Evolutionary conservation across 2,113 vertebrate genomes (phyloP).

Genomic region (Corapipo altera): DNA sequence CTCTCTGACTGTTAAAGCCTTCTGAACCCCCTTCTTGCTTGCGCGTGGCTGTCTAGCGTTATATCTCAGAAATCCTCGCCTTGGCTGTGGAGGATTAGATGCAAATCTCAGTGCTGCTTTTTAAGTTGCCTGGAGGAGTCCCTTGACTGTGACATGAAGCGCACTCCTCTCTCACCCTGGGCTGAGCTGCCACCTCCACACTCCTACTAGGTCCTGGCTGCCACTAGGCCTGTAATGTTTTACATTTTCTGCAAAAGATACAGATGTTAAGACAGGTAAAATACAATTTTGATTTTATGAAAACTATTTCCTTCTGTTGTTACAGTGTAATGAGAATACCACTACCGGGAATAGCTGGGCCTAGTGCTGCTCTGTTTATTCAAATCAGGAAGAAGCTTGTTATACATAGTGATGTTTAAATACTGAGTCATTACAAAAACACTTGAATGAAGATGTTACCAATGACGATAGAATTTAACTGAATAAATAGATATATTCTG

Average conservation of each 20-base stretch:
- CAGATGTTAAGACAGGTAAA: neutral
- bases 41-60: neutral
- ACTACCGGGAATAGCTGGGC: neutral
- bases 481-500: neutral
- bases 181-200: neutral
- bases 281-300: neutral
- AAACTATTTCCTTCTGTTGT: neutral
- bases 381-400: slow-evolving; percentile 45
- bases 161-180: neutral
- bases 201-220: neutral
- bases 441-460: slow-evolving; percentile 9
- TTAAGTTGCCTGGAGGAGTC: slow-evolving; percentile 41
- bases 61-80: neutral
- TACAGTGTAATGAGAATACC: neutral
- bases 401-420: slow-evolving; percentile 34
- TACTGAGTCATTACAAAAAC: slow-evolving; percentile 31
- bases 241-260: neutral
- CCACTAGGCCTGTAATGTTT: neutral
- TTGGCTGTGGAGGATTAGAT: neutral
- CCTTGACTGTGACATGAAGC: neutral
- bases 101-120: neutral
- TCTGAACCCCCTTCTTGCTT: neutral
- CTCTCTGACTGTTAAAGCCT: neutral
- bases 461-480: neutral
- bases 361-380: slow-evolving; percentile 1